phyloP scores from a whole-genome alignment of 2,797 vertebrate genomes.

The Cercopithecus hamlyni region DNA sequence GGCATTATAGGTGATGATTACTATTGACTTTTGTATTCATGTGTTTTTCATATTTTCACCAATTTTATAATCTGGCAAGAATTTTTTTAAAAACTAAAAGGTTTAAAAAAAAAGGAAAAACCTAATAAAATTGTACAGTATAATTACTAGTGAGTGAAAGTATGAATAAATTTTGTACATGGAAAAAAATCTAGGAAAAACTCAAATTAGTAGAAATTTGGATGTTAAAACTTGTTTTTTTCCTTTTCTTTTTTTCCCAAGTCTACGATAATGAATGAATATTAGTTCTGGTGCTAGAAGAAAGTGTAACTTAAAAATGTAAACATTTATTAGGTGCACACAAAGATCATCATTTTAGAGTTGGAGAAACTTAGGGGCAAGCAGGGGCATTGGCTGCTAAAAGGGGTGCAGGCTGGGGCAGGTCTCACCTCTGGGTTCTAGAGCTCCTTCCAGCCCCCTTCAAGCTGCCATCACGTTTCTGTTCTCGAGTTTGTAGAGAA shows the following conservation, averaged over 20 bases:
- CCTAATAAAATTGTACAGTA: neutral
- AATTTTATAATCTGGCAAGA: neutral
- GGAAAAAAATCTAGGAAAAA: neutral
- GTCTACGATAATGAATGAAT: neutral
- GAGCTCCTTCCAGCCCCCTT: neutral
- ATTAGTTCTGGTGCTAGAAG: neutral
- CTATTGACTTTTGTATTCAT: neutral
- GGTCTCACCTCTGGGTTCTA: too few species aligned
- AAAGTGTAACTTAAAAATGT: neutral
- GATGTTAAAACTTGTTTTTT: neutral
- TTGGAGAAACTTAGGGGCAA: rapidly evolving
- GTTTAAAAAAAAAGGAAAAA: neutral
- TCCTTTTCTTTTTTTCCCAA: neutral
- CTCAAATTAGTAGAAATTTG: neutral
- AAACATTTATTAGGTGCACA: neutral
- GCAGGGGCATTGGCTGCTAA: rapidly evolving
- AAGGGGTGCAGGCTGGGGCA: neutral
- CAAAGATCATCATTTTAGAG: rapidly evolving
- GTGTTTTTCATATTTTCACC: neutral
- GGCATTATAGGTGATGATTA: neutral
- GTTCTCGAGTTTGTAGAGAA: neutral
- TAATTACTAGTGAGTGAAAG: neutral
- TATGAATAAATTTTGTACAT: neutral
- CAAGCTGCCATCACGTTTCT: neutral
- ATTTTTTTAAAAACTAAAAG: neutral